Evolutionary conservation across 2,888 invertebrate genomes (phyloP).

Genomic region (Chouioia cunea): DNA sequence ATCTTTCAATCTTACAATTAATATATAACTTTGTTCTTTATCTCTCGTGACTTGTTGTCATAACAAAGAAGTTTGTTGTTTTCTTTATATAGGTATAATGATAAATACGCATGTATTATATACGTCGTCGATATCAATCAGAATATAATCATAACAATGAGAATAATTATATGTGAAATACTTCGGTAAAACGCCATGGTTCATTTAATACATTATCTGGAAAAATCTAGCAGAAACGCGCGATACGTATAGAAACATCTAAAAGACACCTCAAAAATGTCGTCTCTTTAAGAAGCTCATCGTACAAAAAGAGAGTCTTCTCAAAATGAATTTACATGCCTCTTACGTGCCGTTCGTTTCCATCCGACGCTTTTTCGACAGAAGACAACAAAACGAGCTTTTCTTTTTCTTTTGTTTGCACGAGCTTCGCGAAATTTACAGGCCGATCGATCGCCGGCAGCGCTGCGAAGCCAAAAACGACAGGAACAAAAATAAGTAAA

Average conservation of each 20-base stretch:
- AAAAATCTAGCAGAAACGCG: slow-evolving; percentile 42
- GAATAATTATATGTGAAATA: slow-evolving; percentile 31
- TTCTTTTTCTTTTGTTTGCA: slow-evolving; percentile 2
- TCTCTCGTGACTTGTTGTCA: slow-evolving; percentile 25
- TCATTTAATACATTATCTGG: slow-evolving; percentile 42
- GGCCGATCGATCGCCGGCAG: slow-evolving; percentile 45
- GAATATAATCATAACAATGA: slow-evolving; percentile 38
- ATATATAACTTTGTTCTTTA: slow-evolving; percentile 44
- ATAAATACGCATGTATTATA: slow-evolving; percentile 33
- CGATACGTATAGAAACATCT: slow-evolving; percentile 29
- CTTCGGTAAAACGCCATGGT: slow-evolving; percentile 36
- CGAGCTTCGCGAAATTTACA: slow-evolving; percentile 46
- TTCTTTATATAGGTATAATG: slow-evolving; percentile 20
- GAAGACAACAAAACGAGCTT: slow-evolving; percentile 44
- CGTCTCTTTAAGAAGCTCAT: background rate
- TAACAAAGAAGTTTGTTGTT: slow-evolving; percentile 43
- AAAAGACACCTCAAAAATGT: slow-evolving; percentile 30
- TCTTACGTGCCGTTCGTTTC: slow-evolving; percentile 28
- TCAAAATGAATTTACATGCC: slow-evolving; percentile 35
- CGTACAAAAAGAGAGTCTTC: background rate
- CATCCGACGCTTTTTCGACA: slow-evolving; percentile 37
- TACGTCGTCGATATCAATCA: slow-evolving; percentile 36
- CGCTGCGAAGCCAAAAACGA: slow-evolving; percentile 25
- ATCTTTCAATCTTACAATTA: slow-evolving; percentile 43
- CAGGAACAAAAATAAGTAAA: too few species aligned